phyloP scores from a whole-genome alignment of 1,140 invertebrate species.

The Drosophila miranda region DNA sequence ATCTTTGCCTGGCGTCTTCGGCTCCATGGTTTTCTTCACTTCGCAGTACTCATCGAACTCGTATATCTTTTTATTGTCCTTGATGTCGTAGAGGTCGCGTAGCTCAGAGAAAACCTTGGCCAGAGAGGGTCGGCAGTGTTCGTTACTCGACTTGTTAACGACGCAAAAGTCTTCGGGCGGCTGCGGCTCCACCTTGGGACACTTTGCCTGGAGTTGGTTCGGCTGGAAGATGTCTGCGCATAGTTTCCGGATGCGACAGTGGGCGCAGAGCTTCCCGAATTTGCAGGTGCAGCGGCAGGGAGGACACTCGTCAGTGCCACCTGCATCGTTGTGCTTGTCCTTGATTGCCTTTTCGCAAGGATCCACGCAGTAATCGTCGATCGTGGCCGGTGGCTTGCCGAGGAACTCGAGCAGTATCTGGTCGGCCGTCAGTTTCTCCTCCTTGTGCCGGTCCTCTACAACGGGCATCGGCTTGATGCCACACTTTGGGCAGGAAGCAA shows the following conservation, averaged over 20 bases:
- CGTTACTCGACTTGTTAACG: conserved; percentile 28
- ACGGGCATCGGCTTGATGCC: conserved; percentile 59
- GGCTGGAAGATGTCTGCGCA: conserved; percentile 65
- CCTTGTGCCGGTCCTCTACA: conserved; percentile 37
- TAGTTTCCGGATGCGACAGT: conserved; percentile 67
- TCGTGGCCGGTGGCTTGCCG: conserved; percentile 19
- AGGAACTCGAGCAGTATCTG: conserved; percentile 58
- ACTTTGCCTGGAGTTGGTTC: conserved; percentile 10
- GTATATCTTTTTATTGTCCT: conserved; percentile 37
- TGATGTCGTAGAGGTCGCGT: conserved; percentile 68
- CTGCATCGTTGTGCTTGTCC: neutral
- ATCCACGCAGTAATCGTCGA: conserved; percentile 28
- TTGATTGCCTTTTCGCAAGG: conserved; percentile 11
- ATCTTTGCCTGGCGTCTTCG: neutral
- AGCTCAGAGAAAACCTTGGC: conserved; percentile 73
- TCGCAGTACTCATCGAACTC: conserved; percentile 44
- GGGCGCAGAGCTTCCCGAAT: conserved; percentile 60
- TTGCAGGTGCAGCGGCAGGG: conserved; percentile 66
- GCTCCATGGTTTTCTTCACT: neutral
- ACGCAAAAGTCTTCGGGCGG: conserved; percentile 45
- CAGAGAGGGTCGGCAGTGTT: conserved; percentile 61
- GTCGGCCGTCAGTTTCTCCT: conserved; percentile 50
- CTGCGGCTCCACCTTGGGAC: conserved; percentile 24
- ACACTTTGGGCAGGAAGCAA: conserved; percentile 63
- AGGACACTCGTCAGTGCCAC: conserved; percentile 11